phyloP scores from a whole-genome alignment of 2,797 vertebrate genomes.

The Sphaeramia orbicularis region DNA sequence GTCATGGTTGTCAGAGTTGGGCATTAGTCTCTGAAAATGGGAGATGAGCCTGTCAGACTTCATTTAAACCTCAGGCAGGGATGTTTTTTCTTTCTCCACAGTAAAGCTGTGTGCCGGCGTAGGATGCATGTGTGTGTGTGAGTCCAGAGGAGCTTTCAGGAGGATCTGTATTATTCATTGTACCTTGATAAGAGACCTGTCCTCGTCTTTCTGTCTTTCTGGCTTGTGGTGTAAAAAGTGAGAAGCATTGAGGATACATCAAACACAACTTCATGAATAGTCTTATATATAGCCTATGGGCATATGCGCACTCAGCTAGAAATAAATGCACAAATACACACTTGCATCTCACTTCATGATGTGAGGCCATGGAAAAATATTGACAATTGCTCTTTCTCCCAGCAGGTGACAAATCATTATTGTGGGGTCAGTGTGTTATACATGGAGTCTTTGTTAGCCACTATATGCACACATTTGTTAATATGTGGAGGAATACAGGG shows the following conservation, averaged over 20 bases:
- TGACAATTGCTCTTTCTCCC: conserved; percentile 2
- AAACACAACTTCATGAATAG: no score
- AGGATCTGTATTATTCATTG: conserved; percentile 72
- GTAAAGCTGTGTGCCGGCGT: conserved; percentile 25
- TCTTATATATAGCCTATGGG: conserved; percentile 10
- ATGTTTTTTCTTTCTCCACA: conserved; percentile 15
- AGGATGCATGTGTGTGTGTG: conserved; percentile 6
- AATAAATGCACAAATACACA: neutral
- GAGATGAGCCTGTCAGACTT: conserved; percentile 60
- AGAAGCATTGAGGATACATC: conserved; percentile 5
- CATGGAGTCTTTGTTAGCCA: conserved; percentile 34
- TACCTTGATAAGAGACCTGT: conserved; percentile 57
- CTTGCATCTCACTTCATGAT: conserved; percentile 5
- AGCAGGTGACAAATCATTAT: conserved; percentile 17
- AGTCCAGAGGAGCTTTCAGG: conserved; percentile 52
- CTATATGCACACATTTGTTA: neutral
- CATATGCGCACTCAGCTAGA: neutral
- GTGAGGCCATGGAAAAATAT: neutral
- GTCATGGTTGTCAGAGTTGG: conserved; percentile 63
- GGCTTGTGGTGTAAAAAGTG: conserved; percentile 9
- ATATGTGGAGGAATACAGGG: neutral
- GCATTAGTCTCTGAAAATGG: conserved; percentile 55
- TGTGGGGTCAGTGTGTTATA: conserved; percentile 41
- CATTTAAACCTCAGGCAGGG: conserved; percentile 50
- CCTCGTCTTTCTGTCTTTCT: conserved; percentile 23